Conservation (phyloP, 2,113 vertebrate genomes). For the Sorex araneus region DNA sequence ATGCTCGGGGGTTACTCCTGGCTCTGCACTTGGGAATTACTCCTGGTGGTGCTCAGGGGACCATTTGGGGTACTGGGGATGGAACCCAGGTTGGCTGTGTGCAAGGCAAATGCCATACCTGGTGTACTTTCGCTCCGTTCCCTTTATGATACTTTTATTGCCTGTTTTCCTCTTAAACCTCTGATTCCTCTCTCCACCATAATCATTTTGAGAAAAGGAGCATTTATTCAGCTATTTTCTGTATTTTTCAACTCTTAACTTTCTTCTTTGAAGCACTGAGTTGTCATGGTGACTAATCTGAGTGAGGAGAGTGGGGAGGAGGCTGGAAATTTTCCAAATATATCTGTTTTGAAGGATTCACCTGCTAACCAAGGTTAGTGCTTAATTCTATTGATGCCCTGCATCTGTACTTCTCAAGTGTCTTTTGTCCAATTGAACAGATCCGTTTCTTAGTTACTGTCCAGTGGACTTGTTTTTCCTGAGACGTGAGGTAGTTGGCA, state of each 20-base stretch:
- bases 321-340: constrained; percentile 53
- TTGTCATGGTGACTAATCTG: neutral
- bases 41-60: too few species aligned
- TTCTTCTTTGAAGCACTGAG: neutral
- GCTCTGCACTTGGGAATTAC: too few species aligned
- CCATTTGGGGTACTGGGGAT: too few species aligned
- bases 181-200: neutral
- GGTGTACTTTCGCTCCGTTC: too few species aligned
- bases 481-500: neutral
- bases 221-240: neutral
- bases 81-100: too few species aligned
- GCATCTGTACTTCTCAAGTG: neutral
- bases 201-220: neutral
- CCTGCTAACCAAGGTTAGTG: constrained; percentile 74
- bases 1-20: too few species aligned
- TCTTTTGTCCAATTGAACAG: constrained; percentile 32
- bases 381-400: constrained; percentile 67
- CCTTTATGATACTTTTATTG: neutral
- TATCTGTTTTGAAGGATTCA: constrained; percentile 60
- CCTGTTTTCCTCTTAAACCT: neutral
- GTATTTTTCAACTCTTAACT: neutral
- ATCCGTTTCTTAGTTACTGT: neutral
- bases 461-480: neutral
- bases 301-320: neutral
- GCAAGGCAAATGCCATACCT: too few species aligned